Evolutionary conservation across 37 sponge, comb jelly and placozoan species (phyloP), one percentile per base, ranked within the genome.

Genomic region (Ianthella basta): DNA sequence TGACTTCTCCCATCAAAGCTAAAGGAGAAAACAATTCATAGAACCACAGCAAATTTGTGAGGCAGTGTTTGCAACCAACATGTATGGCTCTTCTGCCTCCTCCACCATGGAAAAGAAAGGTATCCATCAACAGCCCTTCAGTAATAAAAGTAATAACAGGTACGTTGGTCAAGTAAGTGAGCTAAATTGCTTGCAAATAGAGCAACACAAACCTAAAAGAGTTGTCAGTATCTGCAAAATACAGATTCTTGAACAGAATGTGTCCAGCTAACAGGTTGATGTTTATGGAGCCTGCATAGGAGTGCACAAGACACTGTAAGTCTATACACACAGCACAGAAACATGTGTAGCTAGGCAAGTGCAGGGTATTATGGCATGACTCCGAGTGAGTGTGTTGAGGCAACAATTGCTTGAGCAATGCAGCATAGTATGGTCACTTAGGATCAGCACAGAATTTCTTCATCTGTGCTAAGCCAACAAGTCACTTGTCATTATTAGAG

Each of bases 41-140:
- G 44, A 18, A 75, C 20, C 1, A 33, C 14, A 30, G 3, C 2
- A 18, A 21, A 25, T 35, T 20, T 35, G 37, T 70, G 4, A 29
- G 33, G 1, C 72, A 20, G 5, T 70, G 29, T 5, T 20, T 30
- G 29, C 36, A 70, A 27, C n/a, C 72, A 30, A 20, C n/a, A 39
- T 53, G 37, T 24, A 75, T 53, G 78, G 78, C 38, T 75, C 54
- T 41, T n/a, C 35, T 41, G 57, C 29, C 68, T 68, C 34, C 27
- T 80, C 89, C 89, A 89, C 89, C 93, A 92, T 13, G 80, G 33
- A 38, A 92, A 4, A 29, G 72, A 24, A 44, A 55, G 59, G 79
- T 84, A 89, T 30, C 93, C 93, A 89, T 89, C 89, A n/a, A 27
- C 25, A 29, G 86, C 75, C 21, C 93, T 92, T 39, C 0, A 55